Percentiles rank a stretch among this genome's conserved stretches.
These are phyloP conservation scores for Syngnathus typhle DNA, from an alignment of 2,113 vertebrate genomes.

Conservation along the genomic window DNA sequence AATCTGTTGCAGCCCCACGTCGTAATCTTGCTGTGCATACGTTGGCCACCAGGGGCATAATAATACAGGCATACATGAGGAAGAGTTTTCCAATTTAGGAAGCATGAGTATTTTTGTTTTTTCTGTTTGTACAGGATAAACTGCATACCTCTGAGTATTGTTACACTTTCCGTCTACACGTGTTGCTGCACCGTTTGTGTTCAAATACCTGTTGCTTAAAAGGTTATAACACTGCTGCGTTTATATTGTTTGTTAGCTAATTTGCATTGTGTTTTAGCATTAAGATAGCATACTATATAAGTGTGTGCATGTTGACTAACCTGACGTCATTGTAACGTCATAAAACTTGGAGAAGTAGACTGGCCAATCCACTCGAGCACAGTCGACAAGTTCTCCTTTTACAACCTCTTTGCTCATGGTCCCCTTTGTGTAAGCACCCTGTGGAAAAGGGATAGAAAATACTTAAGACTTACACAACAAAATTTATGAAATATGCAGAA, in stretches of 20 bases:
- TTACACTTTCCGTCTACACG: background rate
- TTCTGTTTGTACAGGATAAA: no score
- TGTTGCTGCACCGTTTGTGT: background rate
- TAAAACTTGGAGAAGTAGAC: conserved; percentile 91
- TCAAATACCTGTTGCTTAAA: background rate
- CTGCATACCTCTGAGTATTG: background rate
- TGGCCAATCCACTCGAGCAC: conserved; percentile 82
- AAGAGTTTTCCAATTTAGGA: no score
- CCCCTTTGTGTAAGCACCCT: conserved; percentile 73
- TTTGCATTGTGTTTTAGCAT: no score
- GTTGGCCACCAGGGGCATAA: no score
- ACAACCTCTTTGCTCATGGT: conserved; percentile 56
- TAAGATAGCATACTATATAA: no score
- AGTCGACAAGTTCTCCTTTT: conserved; percentile 81
- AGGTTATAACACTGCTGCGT: no score
- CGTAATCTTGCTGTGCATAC: no score
- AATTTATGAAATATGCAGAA: background rate
- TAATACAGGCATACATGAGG: no score
- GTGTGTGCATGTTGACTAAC: conserved; percentile 55
- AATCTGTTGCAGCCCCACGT: no score
- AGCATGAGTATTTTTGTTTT: no score
- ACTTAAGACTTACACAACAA: background rate
- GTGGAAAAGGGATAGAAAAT: no score
- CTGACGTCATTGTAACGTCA: conserved; percentile 81
- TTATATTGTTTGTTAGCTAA: no score